Conservation (phyloP, 1,140 invertebrate species). For the Microplitis demolitor region DNA sequence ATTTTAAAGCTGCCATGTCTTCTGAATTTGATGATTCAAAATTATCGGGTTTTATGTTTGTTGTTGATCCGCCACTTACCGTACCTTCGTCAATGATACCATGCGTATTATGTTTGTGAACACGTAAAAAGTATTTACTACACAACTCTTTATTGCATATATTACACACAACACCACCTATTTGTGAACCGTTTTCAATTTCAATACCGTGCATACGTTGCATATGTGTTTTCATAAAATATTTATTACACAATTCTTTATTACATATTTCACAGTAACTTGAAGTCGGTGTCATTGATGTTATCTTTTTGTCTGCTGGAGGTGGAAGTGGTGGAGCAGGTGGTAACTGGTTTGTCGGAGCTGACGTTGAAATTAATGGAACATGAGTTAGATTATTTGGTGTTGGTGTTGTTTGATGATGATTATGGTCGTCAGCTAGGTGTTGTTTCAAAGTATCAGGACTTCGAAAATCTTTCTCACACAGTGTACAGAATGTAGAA, state of each 20-base stretch:
- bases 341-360: conserved; percentile 20
- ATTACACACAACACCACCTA: conserved; percentile 92
- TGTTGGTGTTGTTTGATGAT: conserved; percentile 40
- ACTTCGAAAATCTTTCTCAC: conserved; percentile 65
- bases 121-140: conserved; percentile 95
- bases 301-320: conserved; percentile 40
- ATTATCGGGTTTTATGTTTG: conserved; percentile 42
- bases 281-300: conserved; percentile 69
- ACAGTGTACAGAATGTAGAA: conserved; percentile 58
- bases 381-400: conserved; percentile 24
- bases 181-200: conserved; percentile 87
- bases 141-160: conserved; percentile 97
- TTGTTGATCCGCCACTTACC: background rate
- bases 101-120: conserved; percentile 98
- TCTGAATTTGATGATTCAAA: conserved; percentile 41
- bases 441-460: conserved; percentile 66
- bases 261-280: conserved; percentile 99
- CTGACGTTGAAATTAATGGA: conserved; percentile 28
- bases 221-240: conserved; percentile 99
- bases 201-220: conserved; percentile 98
- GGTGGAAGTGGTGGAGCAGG: conserved; percentile 29
- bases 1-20: conserved; percentile 63
- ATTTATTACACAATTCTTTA: conserved; percentile 99
- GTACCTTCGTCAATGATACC: conserved; percentile 82
- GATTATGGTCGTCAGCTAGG: conserved; percentile 63